These are phyloP conservation scores for Cotesia chilonis DNA, from an alignment of 1,140 invertebrate genomes.

Conservation along the genomic window DNA sequence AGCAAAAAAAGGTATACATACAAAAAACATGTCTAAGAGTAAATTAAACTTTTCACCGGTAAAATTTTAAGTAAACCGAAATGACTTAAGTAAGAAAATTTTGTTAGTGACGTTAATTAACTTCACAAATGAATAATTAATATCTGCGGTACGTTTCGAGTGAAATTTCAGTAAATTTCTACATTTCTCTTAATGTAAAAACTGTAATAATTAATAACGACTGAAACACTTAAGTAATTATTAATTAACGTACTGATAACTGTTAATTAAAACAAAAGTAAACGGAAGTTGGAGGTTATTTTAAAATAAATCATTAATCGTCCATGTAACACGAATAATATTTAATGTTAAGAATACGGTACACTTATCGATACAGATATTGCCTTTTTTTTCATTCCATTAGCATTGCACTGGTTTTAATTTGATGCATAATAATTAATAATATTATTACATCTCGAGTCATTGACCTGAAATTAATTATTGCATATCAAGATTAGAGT, in stretches of 20 bases:
- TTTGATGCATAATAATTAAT: constrained; percentile 14
- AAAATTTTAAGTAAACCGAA: too few relatives aligned
- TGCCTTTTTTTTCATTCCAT: constrained; percentile 1
- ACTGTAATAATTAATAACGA: too few relatives aligned
- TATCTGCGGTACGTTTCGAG: too few relatives aligned
- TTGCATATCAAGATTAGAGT: constrained; percentile 1
- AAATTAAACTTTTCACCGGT: too few relatives aligned
- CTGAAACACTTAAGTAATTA: neutral
- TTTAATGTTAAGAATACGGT: constrained; percentile 15
- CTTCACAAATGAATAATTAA: too few relatives aligned
- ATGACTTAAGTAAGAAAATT: too few relatives aligned
- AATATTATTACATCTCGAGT: constrained; percentile 3
- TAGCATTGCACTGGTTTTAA: neutral
- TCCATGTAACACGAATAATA: constrained; percentile 21
- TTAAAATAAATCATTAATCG: constrained; percentile 28
- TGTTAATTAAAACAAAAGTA: constrained; percentile 30
- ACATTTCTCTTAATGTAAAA: too few relatives aligned
- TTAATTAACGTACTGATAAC: neutral
- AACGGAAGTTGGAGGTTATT: constrained; percentile 12
- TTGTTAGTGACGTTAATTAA: too few relatives aligned
- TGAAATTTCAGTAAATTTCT: too few relatives aligned
- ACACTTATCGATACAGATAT: constrained; percentile 4
- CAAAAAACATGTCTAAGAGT: too few relatives aligned
- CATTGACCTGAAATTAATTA: constrained; percentile 19
- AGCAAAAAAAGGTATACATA: too few relatives aligned